Evolutionary conservation across 2,113 vertebrate genomes (phyloP), one percentile per base, ranked within the genome.

Genomic region (Capricornis sumatraensis): DNA sequence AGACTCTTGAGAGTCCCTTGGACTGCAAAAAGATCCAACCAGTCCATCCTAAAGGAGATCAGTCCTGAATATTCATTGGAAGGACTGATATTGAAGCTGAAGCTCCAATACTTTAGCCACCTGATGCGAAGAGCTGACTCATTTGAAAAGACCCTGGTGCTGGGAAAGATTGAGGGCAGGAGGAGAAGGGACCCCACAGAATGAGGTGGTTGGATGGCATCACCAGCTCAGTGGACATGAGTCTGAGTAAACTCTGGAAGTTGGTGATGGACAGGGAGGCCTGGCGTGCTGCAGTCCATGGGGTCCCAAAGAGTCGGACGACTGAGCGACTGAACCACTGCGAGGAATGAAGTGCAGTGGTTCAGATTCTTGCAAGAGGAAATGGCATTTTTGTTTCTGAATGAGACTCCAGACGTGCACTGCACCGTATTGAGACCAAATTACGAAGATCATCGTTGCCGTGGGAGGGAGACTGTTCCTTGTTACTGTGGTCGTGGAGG

Each of bases 311-410:
- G 64, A 21, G 17, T 36, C 1, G 1, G 28, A 67, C 17, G 8
- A 67, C 33, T 36, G 16, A 36, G 4, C 1, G 17, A 27, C 27
- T 33, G 1, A 28, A 33, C 33, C 16, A 47, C 3, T 6, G 33
- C 2, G 28, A 91, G 33, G n/a, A 74, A 21, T 1, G 28, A 58
- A 62, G n/a, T 50, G 62, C 9, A 62, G 25, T 60, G 55, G 4
- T 62, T 12, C 4, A 67, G 55, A 52, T 21, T 85, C 21, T 88
- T 62, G 40, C 2, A 82, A 53, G 43, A 53, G 19, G 58, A 92
- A 93, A 14, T 67, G 25, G 8, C 30, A 88, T 47, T 55, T 84
- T 78, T 58, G 7, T 82, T 92, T 94, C 55, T 43, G 25, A 94
- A 60, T 64, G 64, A 57, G 43, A 36, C 14, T 74, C 25, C 40